Conservation (phyloP, 2,888 invertebrate species). For the Lasioglossum calceatum region DNA sequence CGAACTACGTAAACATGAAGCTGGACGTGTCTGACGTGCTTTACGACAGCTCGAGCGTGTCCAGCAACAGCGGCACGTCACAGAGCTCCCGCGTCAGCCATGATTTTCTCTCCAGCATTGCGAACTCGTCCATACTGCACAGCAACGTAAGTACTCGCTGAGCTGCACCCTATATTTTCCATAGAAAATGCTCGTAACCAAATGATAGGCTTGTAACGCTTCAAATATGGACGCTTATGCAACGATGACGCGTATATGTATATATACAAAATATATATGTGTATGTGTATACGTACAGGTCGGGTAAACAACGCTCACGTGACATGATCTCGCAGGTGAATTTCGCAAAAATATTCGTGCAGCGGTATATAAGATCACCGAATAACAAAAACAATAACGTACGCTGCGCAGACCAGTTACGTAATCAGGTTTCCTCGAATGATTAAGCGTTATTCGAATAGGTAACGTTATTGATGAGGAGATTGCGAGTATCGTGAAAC, state of each 20-base stretch:
- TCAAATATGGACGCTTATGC: conserved; percentile 46
- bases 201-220: conserved; percentile 17
- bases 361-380: background rate
- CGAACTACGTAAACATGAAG: conserved; percentile 84
- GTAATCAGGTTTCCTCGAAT: conserved; percentile 41
- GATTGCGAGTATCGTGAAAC: background rate
- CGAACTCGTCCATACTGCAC: conserved; percentile 74
- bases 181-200: conserved; percentile 11
- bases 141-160: conserved; percentile 78
- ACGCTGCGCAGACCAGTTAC: conserved; percentile 13
- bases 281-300: background rate
- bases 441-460: conserved; percentile 45
- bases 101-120: conserved; percentile 82
- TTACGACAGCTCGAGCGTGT: conserved; percentile 87
- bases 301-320: conserved; percentile 36
- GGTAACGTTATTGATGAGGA: conserved; percentile 16
- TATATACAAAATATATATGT: background rate
- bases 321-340: conserved; percentile 7
- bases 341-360: conserved; percentile 22
- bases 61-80: conserved; percentile 87
- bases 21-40: conserved; percentile 87
- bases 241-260: conserved; percentile 4
- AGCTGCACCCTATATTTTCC: background rate
- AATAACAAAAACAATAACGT: conserved; percentile 9
- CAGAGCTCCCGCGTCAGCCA: conserved; percentile 86